Evolutionary conservation across 1,140 invertebrate species (phyloP).

Genomic region (Hirudo medicinalis): DNA sequence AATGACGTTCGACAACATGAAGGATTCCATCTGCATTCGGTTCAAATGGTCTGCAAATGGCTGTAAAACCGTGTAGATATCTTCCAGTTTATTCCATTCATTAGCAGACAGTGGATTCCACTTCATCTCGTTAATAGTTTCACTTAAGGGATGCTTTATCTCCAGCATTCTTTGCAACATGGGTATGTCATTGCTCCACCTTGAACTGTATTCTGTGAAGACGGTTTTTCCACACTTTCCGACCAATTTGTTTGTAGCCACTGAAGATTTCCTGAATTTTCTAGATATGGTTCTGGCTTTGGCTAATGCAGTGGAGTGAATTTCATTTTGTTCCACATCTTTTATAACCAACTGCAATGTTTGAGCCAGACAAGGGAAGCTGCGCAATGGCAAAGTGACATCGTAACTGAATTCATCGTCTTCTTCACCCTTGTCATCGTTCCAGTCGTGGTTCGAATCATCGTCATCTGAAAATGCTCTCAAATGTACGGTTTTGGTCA

Average conservation of each 20-base stretch:
- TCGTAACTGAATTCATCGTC: not conserved
- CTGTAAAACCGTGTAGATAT: not conserved
- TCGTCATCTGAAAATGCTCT: not conserved
- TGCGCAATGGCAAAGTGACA: not conserved
- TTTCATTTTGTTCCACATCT: constrained; percentile 6
- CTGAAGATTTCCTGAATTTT: not conserved
- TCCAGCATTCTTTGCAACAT: constrained; percentile 9
- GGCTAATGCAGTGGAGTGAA: not conserved
- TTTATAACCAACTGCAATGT: constrained; percentile 6
- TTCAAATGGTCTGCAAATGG: constrained; percentile 1
- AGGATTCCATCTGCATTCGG: not conserved
- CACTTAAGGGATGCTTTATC: not conserved
- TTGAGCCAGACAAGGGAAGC: not conserved
- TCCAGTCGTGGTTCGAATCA: not conserved
- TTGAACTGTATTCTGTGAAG: not conserved
- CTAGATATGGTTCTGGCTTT: not conserved
- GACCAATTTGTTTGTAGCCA: not conserved
- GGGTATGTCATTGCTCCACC: not conserved
- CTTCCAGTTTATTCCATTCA: constrained; percentile 9
- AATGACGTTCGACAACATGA: not conserved
- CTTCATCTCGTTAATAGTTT: not conserved
- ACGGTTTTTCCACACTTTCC: not conserved
- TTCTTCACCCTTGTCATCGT: not conserved
- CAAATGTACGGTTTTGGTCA: not conserved
- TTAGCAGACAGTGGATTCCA: not conserved